phyloP scores from a whole-genome alignment of 1,140 invertebrate genomes.

The Heliconius hermathena region DNA sequence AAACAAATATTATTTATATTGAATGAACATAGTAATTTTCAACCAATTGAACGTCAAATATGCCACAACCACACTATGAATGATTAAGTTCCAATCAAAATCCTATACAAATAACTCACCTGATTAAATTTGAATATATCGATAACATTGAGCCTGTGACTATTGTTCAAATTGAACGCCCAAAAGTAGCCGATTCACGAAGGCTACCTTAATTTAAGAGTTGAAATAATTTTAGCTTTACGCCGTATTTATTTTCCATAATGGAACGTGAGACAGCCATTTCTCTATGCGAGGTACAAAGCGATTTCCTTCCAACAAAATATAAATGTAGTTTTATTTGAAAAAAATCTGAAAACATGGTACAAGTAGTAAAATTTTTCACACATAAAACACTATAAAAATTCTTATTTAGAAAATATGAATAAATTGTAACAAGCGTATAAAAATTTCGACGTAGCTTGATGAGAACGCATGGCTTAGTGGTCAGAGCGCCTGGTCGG shows the following conservation, averaged over 20 bases:
- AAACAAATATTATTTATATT: constrained; percentile 1
- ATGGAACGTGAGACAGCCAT: constrained; percentile 64
- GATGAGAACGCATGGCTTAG: too few species aligned
- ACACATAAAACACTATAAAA: too few species aligned
- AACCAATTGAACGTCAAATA: not conserved
- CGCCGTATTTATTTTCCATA: constrained; percentile 77
- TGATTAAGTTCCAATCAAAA: constrained; percentile 15
- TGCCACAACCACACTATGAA: constrained; percentile 3
- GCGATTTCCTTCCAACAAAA: too few species aligned
- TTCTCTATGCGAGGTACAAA: constrained; percentile 40
- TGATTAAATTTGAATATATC: constrained; percentile 50
- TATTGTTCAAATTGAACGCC: constrained; percentile 54
- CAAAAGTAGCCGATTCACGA: constrained; percentile 58
- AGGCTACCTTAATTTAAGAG: constrained; percentile 66
- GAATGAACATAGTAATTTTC: not conserved
- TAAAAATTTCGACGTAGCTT: too few species aligned
- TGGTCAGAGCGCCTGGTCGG: too few species aligned
- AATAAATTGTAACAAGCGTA: too few species aligned
- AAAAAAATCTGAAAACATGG: too few species aligned
- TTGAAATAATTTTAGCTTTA: constrained; percentile 74
- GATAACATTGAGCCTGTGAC: constrained; percentile 51
- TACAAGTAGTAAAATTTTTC: too few species aligned
- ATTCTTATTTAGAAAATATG: too few species aligned
- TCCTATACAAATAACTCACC: constrained; percentile 16
- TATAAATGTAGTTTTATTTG: too few species aligned